Evolutionary conservation across 2,797 vertebrate genomes (phyloP), one percentile per base, ranked within the genome.

Genomic region (Tadarida brasiliensis): DNA sequence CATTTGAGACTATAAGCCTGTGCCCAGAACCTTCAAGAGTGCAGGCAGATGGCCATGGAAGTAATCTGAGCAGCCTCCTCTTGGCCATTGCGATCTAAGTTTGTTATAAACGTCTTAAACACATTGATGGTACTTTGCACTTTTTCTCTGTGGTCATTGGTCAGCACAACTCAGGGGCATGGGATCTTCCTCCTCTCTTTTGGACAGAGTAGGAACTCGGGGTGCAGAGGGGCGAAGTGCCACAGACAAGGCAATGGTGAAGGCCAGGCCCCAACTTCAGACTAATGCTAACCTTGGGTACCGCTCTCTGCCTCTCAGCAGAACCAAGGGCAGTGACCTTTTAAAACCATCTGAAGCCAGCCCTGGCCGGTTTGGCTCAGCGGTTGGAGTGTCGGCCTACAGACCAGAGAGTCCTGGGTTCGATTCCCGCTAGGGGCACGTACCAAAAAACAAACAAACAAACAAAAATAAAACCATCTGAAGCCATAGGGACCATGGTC

Each of bases 241-340:
- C 30, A 2, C 63, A 78, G 44, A 71, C 28, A 11, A 2, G 2
- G 39, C 49, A 0, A 0, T 24, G 33, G 14, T 9, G 80, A 51
- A 49, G 28, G 28, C 73, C 39, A 28, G 24, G 39, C 47, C 63
- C 59, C 33, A 3, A 8, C 57, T 71, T 28, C 47, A 39, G 11
- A 9, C 4, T 2, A 16, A 11, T 10, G n/a, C n/a, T 35, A 20
- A 0, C 33, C 51, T 84, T 22, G 0, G 0, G 2, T 11, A 3
- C 35, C 0, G 0, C 49, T 4, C 26, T 83, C 44, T 20, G n/a
- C 54, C 51, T 47, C 35, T 33, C 2, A 0, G 3, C 57, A 3
- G 11, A 74, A 2, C 14, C 19, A 4, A 56, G 11, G 61, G 5
- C 44, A 17, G 0, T 14, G 30, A 26, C 70, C 57, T 54, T 12